These are phyloP conservation scores for Hippocampus guttulatus DNA, from an alignment of 2,113 vertebrate species.

Conservation along the genomic window DNA sequence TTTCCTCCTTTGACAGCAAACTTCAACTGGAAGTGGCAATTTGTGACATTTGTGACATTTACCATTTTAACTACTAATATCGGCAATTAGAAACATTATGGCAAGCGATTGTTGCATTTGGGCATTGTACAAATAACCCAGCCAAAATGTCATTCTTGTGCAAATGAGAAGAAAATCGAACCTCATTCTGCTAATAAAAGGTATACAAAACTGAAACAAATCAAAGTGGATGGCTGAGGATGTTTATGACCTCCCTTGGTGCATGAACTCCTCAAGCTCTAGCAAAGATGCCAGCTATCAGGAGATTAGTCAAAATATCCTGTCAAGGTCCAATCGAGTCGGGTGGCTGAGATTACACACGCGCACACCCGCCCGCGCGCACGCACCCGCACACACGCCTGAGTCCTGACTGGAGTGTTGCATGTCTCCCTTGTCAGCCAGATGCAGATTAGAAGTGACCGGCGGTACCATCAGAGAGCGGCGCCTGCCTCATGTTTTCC, in stretches of 20 bases:
- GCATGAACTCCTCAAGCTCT: slow-evolving; percentile 12
- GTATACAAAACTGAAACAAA: neutral
- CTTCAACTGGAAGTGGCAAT: too few species aligned
- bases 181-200: neutral
- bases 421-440: slow-evolving; percentile 46
- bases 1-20: too few species aligned
- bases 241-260: slow-evolving; percentile 4
- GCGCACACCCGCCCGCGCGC: neutral
- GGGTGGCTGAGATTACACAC: slow-evolving; percentile 41
- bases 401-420: slow-evolving; percentile 41
- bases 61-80: too few species aligned
- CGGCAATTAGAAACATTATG: too few species aligned
- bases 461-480: slow-evolving; percentile 67
- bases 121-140: neutral
- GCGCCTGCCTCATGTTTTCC: slow-evolving; percentile 71
- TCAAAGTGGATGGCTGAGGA: slow-evolving; percentile 4
- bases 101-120: neutral
- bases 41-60: too few species aligned
- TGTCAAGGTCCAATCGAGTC: slow-evolving; percentile 37
- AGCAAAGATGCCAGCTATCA: slow-evolving; percentile 36
- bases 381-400: neutral
- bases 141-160: neutral
- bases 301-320: slow-evolving; percentile 48
- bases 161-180: neutral
- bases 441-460: slow-evolving; percentile 75